Base-by-base conservation (phyloP, 1,140 invertebrate species). In the Alviniconcha marisindica region DNA sequence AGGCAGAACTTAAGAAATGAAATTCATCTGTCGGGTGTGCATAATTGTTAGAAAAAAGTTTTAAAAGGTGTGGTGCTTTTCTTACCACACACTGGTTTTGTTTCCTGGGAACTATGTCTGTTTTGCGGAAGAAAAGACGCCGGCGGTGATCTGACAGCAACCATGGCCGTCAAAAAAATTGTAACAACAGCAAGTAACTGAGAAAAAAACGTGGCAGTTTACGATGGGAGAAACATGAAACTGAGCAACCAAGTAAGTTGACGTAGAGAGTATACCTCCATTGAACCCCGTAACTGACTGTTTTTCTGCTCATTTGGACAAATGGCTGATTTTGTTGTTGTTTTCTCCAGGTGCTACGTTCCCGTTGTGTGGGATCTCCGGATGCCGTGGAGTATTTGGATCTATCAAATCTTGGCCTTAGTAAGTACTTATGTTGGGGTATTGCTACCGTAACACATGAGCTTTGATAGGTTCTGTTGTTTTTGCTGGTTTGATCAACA, bases 341-440 rank as follows among this genome's bases (percentile, higher is more conserved):
- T 78, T n/a, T 73, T 63, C 63, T 85, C 86, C 86, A 91, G 90
- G 71, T 90, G 24, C 71, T 91, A 48, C 77, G 87, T 3, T 88
- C 86, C 12, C 85, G 83, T 51, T 85, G 86, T 44, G 85, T 81
- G 38, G 85, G 82, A 15, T 85, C 89, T 36, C 82, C 90, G 51
- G 88, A 88, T 56, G 28, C 84, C 15, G 83, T 87, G 1, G 86
- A 89, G 73, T 90, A 86, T 83, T 74, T 91, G 77, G 87, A 91
- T 82, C 81, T 91, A 33, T 91, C 90, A 28, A 87, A 88, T 36
- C 73, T 89, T 28, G 89, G 86, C 54, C 79, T 91, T 15, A 88
- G 90, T 91, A 85, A 85, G 89, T 7, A 36, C 24, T 40, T 76
- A n/a, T n/a, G 36, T n/a, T 56, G 28, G 31, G 15, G 42, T 31